Base-by-base conservation (phyloP, 1,140 invertebrate genomes). In the Bombus pyrosoma region DNA sequence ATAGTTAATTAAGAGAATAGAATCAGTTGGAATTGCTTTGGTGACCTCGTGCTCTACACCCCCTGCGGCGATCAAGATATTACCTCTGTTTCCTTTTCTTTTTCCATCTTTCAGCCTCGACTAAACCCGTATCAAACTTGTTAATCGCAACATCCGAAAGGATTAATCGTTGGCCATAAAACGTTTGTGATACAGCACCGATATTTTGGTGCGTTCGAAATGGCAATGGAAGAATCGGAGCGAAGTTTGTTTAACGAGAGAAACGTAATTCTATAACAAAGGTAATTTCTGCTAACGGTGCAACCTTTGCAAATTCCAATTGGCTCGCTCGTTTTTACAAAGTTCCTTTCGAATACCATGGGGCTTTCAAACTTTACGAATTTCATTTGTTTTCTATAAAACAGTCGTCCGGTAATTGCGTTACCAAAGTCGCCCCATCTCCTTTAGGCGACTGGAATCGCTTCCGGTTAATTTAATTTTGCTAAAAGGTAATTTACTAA, bases 261-360 rank as follows among this genome's bases (percentile, higher is more conserved):
- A 64, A 78, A 34, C 28, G 18, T 64, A 78, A 62, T 64, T 79
- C 22, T 15, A 34, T 32, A 34, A 34, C 2, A n/a, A 8, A 28
- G 28, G 15, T 5, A 28, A 43, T 43, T 66, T 53, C 22, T 25
- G 15, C 13, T 8, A 3, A 59, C 5, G 0, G 10, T 0, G 22
- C 18, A 22, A 47, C 41, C 57, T 76, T 83, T 68, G 57, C 59
- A 59, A 69, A 69, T 68, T 77, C 59, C 62, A 77, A 69, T 69
- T 57, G 18, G 34, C 18, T 3, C 13, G 0, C 18, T 53, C 47
- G 47, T 53, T 53, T 53, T 22, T 22, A 22, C 28, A 0, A 47
- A 18, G 4, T 32, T 32, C 8, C 10, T 41, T 43, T 66, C 10
- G n/a, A 3, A 32, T 32, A 39, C 8, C 62, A 28, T 79, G 18